These are phyloP conservation scores for Caradrina kadenii DNA, from an alignment of 2,888 invertebrate species.

Conservation along the genomic window DNA sequence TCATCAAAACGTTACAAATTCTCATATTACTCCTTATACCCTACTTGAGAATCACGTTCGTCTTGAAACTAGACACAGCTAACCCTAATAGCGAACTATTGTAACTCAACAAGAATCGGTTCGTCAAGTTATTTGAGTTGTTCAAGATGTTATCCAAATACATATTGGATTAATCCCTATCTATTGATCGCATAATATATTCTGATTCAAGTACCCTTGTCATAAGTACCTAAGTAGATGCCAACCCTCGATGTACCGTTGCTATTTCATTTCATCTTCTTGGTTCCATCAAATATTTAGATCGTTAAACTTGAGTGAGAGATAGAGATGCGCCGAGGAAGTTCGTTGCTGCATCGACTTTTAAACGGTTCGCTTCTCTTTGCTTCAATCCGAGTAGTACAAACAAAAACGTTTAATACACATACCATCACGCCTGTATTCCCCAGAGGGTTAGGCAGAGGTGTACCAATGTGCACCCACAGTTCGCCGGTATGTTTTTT, in stretches of 20 bases:
- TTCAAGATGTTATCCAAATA: constrained; percentile 67
- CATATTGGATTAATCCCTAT: constrained; percentile 70
- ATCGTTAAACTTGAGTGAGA: constrained; percentile 85
- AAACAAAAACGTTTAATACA: constrained; percentile 61
- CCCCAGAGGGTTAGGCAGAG: too few species aligned
- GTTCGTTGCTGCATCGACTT: constrained; percentile 75
- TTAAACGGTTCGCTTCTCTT: constrained; percentile 54
- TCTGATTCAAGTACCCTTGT: constrained; percentile 86
- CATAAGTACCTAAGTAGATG: constrained; percentile 79
- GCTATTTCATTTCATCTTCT: constrained; percentile 87
- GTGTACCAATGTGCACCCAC: too few species aligned
- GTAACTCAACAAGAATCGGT: constrained; percentile 48
- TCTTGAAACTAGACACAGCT: constrained; percentile 53
- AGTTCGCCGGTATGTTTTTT: too few species aligned
- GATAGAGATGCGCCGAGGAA: constrained; percentile 74
- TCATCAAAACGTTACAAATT: constrained; percentile 39
- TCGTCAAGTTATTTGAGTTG: constrained; percentile 66
- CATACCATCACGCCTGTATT: too few species aligned
- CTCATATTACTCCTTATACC: constrained; percentile 32
- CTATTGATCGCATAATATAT: constrained; percentile 86
- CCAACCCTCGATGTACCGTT: constrained; percentile 76
- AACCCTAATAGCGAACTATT: constrained; percentile 57
- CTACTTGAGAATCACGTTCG: constrained; percentile 32
- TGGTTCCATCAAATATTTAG: constrained; percentile 88
- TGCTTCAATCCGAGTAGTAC: constrained; percentile 49